Evolutionary conservation across 2,888 invertebrate genomes (phyloP).

Genomic region (Drosophila histrio): DNA sequence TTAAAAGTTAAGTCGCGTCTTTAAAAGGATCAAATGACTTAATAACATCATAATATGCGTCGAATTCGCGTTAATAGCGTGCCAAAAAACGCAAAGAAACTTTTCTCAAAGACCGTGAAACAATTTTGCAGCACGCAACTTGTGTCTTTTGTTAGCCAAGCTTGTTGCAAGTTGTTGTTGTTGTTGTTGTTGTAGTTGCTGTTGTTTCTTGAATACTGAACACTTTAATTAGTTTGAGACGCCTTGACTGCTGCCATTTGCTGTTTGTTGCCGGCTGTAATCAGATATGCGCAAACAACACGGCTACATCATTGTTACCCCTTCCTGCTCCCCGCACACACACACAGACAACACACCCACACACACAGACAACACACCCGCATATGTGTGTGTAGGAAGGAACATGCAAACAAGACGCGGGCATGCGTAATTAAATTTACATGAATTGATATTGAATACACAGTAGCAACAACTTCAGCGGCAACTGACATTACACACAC

Average conservation of each 20-base stretch:
- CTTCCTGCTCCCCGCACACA: background rate
- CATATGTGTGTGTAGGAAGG: slow-evolving; percentile 11
- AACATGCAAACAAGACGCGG: slow-evolving; percentile 69
- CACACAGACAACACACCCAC: background rate
- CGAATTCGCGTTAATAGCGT: slow-evolving; percentile 12
- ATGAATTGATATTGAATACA: slow-evolving; percentile 77
- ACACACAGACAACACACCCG: background rate
- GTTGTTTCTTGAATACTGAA: slow-evolving; percentile 29
- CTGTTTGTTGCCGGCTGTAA: slow-evolving; percentile 42
- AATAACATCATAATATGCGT: slow-evolving; percentile 19
- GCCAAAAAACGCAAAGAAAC: slow-evolving; percentile 1
- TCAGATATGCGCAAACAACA: slow-evolving; percentile 76
- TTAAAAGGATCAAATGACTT: slow-evolving; percentile 31
- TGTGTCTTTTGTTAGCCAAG: background rate
- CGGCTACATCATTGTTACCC: slow-evolving; percentile 30
- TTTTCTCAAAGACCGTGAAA: slow-evolving; percentile 3
- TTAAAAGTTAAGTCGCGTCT: slow-evolving; percentile 61
- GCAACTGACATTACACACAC: slow-evolving; percentile 28
- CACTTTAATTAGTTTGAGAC: slow-evolving; percentile 68
- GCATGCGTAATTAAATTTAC: slow-evolving; percentile 80
- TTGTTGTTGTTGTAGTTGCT: slow-evolving; percentile 6
- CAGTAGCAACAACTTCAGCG: slow-evolving; percentile 25
- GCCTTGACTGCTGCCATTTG: slow-evolving; percentile 41
- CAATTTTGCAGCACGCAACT: slow-evolving; percentile 8
- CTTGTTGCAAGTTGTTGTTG: slow-evolving; percentile 38